These are phyloP conservation scores for Archegozetes longisetosus DNA, from an alignment of 1,140 invertebrate species.

Conservation along the genomic window DNA sequence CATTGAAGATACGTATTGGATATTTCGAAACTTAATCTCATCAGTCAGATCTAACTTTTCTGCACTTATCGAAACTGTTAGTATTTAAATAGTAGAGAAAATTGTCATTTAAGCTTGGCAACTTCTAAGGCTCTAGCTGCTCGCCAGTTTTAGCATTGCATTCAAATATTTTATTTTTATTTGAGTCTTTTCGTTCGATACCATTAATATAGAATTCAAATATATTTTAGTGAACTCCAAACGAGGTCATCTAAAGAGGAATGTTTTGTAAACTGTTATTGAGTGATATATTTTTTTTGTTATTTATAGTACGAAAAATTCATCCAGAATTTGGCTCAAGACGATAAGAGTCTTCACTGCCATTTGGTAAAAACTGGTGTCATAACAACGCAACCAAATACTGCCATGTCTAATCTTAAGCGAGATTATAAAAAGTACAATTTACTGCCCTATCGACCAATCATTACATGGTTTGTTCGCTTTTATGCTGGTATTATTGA, in stretches of 20 bases:
- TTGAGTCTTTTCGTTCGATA: no score
- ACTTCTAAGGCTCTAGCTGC: no score
- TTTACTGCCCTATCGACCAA: not conserved
- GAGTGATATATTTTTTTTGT: not conserved
- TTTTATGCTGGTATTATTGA: slow-evolving; percentile 14
- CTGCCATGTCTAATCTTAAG: not conserved
- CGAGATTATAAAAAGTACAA: not conserved
- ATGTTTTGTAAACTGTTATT: not conserved
- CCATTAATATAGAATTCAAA: no score
- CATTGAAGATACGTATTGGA: slow-evolving; percentile 8
- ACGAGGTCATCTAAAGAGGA: no score
- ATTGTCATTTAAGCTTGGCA: no score
- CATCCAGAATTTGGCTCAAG: slow-evolving; percentile 1
- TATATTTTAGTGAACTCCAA: no score
- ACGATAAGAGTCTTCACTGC: slow-evolving; percentile 4
- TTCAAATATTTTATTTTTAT: no score
- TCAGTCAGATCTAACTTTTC: not conserved
- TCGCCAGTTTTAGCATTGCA: no score
- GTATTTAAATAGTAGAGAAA: not conserved
- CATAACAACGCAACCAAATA: not conserved
- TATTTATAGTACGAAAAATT: slow-evolving; percentile 12
- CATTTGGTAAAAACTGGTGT: slow-evolving; percentile 13
- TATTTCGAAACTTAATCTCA: slow-evolving; percentile 3
- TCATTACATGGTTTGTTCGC: slow-evolving; percentile 9
- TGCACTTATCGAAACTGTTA: slow-evolving; percentile 3